Conservation (phyloP, 2,113 vertebrate species). For the Lycaon pictus region DNA sequence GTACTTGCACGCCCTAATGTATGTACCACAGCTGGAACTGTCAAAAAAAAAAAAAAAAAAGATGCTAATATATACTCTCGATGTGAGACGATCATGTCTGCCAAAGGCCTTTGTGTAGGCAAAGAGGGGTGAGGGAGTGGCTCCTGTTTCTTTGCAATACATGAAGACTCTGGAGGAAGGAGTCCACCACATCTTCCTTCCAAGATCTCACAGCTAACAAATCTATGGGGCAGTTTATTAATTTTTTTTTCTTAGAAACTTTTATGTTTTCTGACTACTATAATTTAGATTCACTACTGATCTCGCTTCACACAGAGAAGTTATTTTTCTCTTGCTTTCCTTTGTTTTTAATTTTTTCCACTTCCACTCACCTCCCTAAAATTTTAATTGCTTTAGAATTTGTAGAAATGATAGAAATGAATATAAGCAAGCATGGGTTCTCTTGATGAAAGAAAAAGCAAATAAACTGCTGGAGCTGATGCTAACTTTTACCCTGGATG, state of each 20-base stretch:
- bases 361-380: background rate
- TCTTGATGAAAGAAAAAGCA: background rate
- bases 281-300: background rate
- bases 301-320: background rate
- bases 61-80: background rate
- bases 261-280: background rate
- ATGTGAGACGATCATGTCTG: background rate
- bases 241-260: conserved; percentile 12
- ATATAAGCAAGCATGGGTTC: background rate
- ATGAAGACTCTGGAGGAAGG: background rate
- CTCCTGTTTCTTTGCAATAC: background rate
- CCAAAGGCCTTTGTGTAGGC: background rate
- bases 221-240: background rate
- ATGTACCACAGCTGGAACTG: background rate
- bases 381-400: background rate
- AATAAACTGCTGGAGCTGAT: background rate
- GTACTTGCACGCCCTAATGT: background rate
- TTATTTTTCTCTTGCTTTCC: background rate
- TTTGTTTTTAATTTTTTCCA: background rate
- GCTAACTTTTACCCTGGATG: background rate
- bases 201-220: background rate
- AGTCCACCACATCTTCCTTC: background rate
- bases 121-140: background rate
- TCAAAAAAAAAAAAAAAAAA: background rate
- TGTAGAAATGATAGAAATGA: background rate